Evolutionary conservation across 2,888 invertebrate species (phyloP).

Genomic region (Troides aeacus): DNA sequence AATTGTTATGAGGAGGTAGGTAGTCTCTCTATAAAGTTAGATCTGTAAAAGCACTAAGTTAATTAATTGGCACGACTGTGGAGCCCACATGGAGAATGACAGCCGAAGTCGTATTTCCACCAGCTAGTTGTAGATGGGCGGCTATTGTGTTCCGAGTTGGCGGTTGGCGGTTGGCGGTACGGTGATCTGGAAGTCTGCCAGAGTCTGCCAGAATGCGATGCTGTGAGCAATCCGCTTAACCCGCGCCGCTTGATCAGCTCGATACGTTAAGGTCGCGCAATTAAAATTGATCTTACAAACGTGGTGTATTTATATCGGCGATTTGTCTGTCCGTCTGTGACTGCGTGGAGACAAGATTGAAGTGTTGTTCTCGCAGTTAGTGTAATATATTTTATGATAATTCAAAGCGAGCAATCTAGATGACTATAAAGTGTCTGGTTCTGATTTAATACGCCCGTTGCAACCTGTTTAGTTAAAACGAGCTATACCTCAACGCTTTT

Average conservation of each 20-base stretch:
- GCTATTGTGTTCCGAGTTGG: constrained; percentile 47
- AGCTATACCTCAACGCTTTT: no score
- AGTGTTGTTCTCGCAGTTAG: constrained; percentile 6
- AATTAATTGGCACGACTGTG: constrained; percentile 32
- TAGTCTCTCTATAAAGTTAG: not conserved
- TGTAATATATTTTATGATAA: not conserved
- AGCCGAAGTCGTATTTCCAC: constrained; percentile 48
- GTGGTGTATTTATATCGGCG: constrained; percentile 22
- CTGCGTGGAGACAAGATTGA: constrained; percentile 15
- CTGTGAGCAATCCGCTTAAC: constrained; percentile 70
- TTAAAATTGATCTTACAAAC: constrained; percentile 30
- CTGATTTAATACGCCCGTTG: not conserved
- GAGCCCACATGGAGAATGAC: constrained; percentile 24
- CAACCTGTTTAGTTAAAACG: no score
- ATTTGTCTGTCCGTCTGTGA: constrained; percentile 24
- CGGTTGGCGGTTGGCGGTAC: constrained; percentile 36
- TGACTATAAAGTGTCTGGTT: not conserved
- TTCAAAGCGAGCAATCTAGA: not conserved
- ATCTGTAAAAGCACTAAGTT: constrained; percentile 17
- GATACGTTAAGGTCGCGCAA: constrained; percentile 55
- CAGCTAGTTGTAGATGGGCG: constrained; percentile 51
- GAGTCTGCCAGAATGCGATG: constrained; percentile 54
- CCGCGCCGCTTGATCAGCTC: constrained; percentile 75
- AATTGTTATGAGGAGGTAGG: no score
- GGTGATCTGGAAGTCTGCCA: constrained; percentile 62